phyloP scores from a whole-genome alignment of 1,140 invertebrate species.

The Meteorus sp. region DNA sequence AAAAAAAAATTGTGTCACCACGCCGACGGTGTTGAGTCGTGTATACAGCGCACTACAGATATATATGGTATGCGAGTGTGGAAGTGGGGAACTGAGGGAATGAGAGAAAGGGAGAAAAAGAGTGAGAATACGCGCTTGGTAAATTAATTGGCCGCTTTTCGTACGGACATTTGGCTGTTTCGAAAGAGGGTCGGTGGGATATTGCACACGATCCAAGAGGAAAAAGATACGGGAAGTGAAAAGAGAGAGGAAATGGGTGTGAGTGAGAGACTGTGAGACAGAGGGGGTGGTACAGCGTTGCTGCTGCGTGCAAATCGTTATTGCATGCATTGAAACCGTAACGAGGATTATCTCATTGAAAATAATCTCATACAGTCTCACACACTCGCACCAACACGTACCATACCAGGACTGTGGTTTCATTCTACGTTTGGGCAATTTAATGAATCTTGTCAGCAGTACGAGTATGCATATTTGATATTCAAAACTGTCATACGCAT shows the following conservation, averaged over 20 bases:
- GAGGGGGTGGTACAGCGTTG: too few relatives aligned
- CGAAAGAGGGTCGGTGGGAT: not conserved
- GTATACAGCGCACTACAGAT: not conserved
- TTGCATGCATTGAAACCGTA: conserved; percentile 12
- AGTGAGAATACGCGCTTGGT: conserved; percentile 2
- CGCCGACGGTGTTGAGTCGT: not conserved
- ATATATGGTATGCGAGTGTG: not conserved
- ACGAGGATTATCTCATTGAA: conserved; percentile 20
- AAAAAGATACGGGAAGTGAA: not conserved
- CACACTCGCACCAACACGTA: too few relatives aligned
- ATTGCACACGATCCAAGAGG: conserved; percentile 9
- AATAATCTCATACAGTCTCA: conserved; percentile 14
- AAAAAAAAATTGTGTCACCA: conserved; percentile 6
- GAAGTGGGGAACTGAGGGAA: not conserved
- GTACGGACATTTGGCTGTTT: conserved; percentile 21
- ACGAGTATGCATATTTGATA: too few relatives aligned
- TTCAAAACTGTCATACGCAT: too few relatives aligned
- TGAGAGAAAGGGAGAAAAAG: too few relatives aligned
- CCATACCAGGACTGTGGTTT: too few relatives aligned
- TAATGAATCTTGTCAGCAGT: too few relatives aligned
- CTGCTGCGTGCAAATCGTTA: conserved; percentile 24
- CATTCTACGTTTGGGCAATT: too few relatives aligned
- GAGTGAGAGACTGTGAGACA: too few relatives aligned
- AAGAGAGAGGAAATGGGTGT: not conserved
- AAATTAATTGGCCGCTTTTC: conserved; percentile 23